Conservation (phyloP, 2,888 invertebrate genomes). For the Melipona bicolor region DNA sequence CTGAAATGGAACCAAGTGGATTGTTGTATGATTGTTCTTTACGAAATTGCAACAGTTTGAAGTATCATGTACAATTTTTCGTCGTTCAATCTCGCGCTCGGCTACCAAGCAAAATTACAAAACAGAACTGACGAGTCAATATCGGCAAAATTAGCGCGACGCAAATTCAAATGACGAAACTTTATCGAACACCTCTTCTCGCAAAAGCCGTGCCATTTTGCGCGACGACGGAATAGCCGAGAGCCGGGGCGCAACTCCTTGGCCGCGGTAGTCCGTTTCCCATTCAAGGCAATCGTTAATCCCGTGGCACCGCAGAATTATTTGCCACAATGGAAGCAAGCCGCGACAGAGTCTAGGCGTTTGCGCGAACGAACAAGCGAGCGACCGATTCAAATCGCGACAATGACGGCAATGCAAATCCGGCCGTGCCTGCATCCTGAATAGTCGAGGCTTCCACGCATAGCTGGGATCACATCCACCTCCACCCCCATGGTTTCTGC, state of each 20-base stretch:
- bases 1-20: no score
- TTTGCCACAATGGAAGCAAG: conserved; percentile 66
- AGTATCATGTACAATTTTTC: no score
- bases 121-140: no score
- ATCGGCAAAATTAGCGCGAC: background rate
- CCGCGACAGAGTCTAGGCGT: conserved; percentile 26
- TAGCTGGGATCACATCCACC: conserved; percentile 54
- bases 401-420: conserved; percentile 73
- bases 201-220: background rate
- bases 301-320: conserved; percentile 54
- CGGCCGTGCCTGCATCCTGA: conserved; percentile 56
- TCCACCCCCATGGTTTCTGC: conserved; percentile 22
- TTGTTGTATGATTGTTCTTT: no score
- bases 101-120: no score
- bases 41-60: no score
- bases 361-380: conserved; percentile 32
- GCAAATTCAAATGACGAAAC: background rate
- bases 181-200: background rate
- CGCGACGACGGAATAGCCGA: background rate
- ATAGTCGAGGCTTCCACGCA: conserved; percentile 65
- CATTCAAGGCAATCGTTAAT: conserved; percentile 34
- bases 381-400: conserved; percentile 67
- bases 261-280: background rate
- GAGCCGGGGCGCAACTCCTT: background rate
- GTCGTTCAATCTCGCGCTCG: no score